Base-by-base conservation (phyloP, 2,888 invertebrate genomes). In the Apoderus coryli region DNA sequence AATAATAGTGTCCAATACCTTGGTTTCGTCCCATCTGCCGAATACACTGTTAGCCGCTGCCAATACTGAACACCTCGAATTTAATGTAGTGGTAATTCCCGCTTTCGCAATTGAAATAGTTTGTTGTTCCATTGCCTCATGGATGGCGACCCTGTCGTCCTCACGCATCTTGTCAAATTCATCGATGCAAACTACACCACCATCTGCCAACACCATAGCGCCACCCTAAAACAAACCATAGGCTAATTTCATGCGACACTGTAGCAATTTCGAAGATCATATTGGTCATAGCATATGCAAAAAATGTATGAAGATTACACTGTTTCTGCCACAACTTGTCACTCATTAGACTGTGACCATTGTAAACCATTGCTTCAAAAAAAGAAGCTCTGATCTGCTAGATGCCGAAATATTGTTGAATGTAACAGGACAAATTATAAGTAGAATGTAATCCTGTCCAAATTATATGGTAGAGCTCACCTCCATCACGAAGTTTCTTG, bases 101-200 rank as follows among this genome's bases (percentile, higher is more conserved):
- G 98, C 98, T 66, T 98, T 98, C 2, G 98, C 96, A 44, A 98
- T 93, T 2, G 95, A 96, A 50, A 99, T 99, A 3, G 98, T 99
- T 61, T 99, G 98, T 52, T 98, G 98, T 55, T 98, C 98, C 98
- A 98, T 98, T 13, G 98, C 98, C 63, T 98, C 98, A 59, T 98
- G 98, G 52, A 98, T 99, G 23, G 96, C 96, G 5, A 98, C 98
- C 41, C 96, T 25, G 59, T 98, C 98, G 54, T 98, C 96, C 59
- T 98, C 96, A 31, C 89, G 70, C 98, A 98, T 99, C 65, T 99
- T 98, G 60, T 98, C 96, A 57, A 98, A 98, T 61, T 98, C 98
- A 58, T 99, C 98, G 53, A 98, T 99, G 57, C 98, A 98, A 1
- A 98, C 96, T 2, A 96, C 93, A 14, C 98, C 98, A 3, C 96